These are phyloP conservation scores for Agrypnia vestita DNA, from an alignment of 1,140 invertebrate genomes.

Conservation along the genomic window DNA sequence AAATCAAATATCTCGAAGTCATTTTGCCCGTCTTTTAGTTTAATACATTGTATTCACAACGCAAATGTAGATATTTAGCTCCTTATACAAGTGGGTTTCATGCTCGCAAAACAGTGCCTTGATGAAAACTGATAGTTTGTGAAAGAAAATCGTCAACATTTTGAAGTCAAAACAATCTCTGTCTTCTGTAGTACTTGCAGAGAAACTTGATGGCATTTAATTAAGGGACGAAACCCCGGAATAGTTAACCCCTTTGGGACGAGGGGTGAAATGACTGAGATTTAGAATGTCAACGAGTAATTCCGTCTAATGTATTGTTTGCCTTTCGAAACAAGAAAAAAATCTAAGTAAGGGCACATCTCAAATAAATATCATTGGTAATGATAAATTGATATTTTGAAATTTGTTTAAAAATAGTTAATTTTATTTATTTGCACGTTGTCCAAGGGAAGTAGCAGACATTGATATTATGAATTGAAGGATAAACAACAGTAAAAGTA, in stretches of 20 bases:
- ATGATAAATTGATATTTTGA: not conserved
- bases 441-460: too few species aligned
- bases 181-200: constrained; percentile 11
- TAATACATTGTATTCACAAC: too few species aligned
- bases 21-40: not conserved
- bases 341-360: not conserved
- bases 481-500: too few species aligned
- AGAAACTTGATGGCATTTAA: constrained; percentile 47
- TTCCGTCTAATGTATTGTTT: not conserved
- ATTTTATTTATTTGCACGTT: too few species aligned
- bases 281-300: constrained; percentile 30
- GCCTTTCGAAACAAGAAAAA: not conserved
- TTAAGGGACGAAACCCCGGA: constrained; percentile 30
- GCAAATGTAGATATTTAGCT: too few species aligned
- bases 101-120: not conserved
- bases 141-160: not conserved
- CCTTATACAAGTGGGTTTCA: too few species aligned
- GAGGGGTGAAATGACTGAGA: not conserved
- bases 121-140: not conserved
- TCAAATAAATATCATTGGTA: not conserved
- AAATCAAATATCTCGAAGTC: constrained; percentile 22
- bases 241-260: constrained; percentile 13
- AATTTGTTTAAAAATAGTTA: too few species aligned
- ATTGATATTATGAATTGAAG: too few species aligned
- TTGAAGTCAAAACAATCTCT: constrained; percentile 14